phyloP scores from a whole-genome alignment of 2,888 invertebrate genomes.

The Rotaria socialis region DNA sequence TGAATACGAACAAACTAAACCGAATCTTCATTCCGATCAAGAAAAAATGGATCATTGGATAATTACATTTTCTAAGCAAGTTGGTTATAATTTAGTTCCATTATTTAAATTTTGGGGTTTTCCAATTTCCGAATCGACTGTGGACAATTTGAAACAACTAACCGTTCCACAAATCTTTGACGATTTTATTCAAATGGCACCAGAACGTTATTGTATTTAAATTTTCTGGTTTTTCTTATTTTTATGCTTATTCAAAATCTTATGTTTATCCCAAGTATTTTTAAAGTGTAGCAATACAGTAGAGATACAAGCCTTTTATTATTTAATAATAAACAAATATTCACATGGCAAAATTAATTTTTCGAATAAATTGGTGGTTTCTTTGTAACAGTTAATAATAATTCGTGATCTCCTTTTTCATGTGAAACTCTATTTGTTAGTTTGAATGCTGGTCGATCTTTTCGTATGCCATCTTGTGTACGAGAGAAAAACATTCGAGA shows the following conservation, averaged over 20 bases:
- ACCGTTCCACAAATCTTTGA: not conserved
- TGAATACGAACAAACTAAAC: conserved; percentile 46
- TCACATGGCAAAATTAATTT: not conserved
- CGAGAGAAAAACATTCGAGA: not conserved
- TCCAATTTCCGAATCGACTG: conserved; percentile 42
- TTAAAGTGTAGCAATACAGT: too few relatives aligned
- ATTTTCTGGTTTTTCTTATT: not conserved
- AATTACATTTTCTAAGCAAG: conserved; percentile 47
- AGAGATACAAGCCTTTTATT: too few relatives aligned
- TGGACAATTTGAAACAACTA: not conserved
- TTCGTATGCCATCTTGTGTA: not conserved
- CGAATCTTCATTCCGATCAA: conserved; percentile 47
- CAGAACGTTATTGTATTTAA: not conserved
- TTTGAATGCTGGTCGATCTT: conserved; percentile 26
- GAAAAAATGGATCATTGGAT: conserved; percentile 50
- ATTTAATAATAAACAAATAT: too few relatives aligned
- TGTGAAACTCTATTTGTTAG: not conserved
- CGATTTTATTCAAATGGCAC: not conserved
- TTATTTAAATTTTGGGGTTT: conserved; percentile 50
- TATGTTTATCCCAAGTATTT: too few relatives aligned
- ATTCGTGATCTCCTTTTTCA: not conserved
- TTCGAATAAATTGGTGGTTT: not conserved
- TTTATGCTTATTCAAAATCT: too few relatives aligned
- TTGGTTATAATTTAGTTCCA: conserved; percentile 48
- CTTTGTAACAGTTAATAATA: not conserved